These are phyloP conservation scores for Temnothorax rugatulus DNA, from an alignment of 2,888 invertebrate genomes.

Conservation along the genomic window DNA sequence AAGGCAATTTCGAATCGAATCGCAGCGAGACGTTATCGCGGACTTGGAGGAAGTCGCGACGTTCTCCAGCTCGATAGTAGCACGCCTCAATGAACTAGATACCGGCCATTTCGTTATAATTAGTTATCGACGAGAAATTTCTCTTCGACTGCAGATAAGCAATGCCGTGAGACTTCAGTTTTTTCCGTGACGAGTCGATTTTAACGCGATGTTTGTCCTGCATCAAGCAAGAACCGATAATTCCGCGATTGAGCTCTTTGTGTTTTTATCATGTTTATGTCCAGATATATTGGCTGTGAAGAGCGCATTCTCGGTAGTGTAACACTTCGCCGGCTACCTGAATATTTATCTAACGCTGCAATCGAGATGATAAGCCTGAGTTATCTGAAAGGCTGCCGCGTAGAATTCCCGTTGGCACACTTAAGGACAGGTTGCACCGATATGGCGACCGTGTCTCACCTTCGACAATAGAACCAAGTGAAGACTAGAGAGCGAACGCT, in stretches of 20 bases:
- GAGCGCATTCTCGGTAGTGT: not conserved
- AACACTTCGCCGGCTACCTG: constrained; percentile 24
- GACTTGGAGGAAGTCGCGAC: not conserved
- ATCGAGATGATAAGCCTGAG: constrained; percentile 51
- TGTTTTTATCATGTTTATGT: constrained; percentile 31
- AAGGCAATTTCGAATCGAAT: not conserved
- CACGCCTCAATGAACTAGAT: constrained; percentile 1
- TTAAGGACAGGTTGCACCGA: constrained; percentile 49
- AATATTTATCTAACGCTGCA: constrained; percentile 50
- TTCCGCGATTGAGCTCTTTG: not conserved
- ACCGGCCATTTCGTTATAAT: constrained; percentile 5
- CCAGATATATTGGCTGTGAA: not conserved
- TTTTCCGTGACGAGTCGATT: not conserved
- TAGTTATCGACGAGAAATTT: not conserved
- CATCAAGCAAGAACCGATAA: not conserved
- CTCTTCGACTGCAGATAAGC: not conserved
- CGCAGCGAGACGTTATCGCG: not conserved
- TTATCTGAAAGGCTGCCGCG: constrained; percentile 41
- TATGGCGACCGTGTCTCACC: constrained; percentile 3
- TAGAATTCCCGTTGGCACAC: constrained; percentile 51
- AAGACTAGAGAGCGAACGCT: not conserved
- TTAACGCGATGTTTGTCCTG: not conserved
- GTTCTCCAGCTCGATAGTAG: not conserved
- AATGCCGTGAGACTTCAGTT: not conserved
- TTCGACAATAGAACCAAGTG: constrained; percentile 13